Conservation (phyloP, 1,140 invertebrate genomes). For the Brachionus sp. region DNA sequence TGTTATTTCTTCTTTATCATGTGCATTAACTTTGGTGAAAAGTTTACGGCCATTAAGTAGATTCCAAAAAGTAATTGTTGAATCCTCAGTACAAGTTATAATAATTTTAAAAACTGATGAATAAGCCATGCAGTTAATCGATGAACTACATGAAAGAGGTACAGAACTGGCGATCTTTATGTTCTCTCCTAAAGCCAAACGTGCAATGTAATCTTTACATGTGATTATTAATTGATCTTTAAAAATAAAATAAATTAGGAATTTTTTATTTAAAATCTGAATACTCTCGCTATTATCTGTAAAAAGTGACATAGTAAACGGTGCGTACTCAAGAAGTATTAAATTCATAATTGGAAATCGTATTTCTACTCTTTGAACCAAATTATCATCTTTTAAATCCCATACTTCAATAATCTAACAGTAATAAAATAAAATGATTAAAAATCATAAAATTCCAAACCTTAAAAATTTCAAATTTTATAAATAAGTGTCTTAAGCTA, state of each 20-base stretch:
- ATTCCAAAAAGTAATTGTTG: slow-evolving; percentile 58
- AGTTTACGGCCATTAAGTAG: slow-evolving; percentile 56
- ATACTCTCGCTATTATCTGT: slow-evolving; percentile 50
- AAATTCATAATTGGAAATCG: slow-evolving; percentile 57
- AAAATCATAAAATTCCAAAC: no score
- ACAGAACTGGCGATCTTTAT: slow-evolving; percentile 47
- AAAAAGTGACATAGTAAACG: slow-evolving; percentile 55
- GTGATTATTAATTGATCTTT: slow-evolving; percentile 51
- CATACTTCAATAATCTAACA: slow-evolving; percentile 58
- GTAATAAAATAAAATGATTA: not conserved
- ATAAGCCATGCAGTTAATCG: slow-evolving; percentile 57
- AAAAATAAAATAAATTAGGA: no score
- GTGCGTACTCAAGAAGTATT: slow-evolving; percentile 58
- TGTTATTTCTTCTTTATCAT: slow-evolving; percentile 59
- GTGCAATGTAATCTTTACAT: slow-evolving; percentile 58
- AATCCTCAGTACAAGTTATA: slow-evolving; percentile 60
- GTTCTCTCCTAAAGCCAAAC: slow-evolving; percentile 53
- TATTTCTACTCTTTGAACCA: slow-evolving; percentile 56
- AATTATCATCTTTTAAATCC: slow-evolving; percentile 57
- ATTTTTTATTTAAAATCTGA: no score
- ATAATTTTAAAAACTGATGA: slow-evolving; percentile 58
- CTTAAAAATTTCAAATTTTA: no score
- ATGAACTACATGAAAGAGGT: slow-evolving; percentile 54
- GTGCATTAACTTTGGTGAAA: slow-evolving; percentile 57
- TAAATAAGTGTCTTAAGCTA: no score